Conservation (phyloP, 2,797 vertebrate genomes). For the Vultur gryphus region DNA sequence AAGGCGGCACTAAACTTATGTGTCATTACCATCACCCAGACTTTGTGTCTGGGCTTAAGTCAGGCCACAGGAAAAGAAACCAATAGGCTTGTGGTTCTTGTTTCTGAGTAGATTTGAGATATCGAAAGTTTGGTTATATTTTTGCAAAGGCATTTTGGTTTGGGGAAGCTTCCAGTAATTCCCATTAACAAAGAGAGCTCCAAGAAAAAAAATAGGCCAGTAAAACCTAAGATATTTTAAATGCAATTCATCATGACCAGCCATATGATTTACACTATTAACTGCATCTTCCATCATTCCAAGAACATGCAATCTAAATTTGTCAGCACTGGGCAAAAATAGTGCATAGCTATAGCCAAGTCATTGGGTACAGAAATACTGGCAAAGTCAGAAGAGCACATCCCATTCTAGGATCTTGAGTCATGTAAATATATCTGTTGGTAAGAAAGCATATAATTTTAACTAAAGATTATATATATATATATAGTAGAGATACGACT, state of each 20-base stretch:
- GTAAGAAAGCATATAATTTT: background rate
- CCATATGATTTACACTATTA: background rate
- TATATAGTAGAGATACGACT: background rate
- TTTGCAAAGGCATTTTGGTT: background rate
- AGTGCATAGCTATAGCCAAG: background rate
- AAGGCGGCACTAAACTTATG: background rate
- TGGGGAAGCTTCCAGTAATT: background rate
- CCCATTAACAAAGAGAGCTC: background rate
- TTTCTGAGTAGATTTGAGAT: background rate
- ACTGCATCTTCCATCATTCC: background rate
- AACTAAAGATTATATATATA: background rate
- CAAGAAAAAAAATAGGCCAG: background rate
- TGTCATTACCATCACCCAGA: background rate
- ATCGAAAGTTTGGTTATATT: background rate
- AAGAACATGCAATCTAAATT: background rate
- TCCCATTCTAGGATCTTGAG: background rate
- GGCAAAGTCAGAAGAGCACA: background rate
- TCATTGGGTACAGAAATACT: background rate
- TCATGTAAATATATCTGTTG: background rate
- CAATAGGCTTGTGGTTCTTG: background rate
- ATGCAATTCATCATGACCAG: background rate
- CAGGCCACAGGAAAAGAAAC: background rate
- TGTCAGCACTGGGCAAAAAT: background rate
- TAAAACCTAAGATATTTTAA: background rate
- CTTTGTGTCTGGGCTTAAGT: background rate